Conservation (phyloP, 2,797 vertebrate species). For the Leptodactylus fallax region DNA sequence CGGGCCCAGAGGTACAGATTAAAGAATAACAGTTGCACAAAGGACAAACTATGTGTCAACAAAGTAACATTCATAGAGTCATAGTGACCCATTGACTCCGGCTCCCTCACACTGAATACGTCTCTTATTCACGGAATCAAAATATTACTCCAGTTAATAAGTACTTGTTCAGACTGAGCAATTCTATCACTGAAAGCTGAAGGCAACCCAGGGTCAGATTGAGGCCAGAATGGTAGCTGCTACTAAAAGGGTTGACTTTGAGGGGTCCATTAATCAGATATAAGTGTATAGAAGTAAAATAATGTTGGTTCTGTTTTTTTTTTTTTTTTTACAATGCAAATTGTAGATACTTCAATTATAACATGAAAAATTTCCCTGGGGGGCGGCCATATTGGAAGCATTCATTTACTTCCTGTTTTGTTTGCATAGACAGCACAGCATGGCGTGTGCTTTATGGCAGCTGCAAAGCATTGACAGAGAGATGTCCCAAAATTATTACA, state of each 20-base stretch:
- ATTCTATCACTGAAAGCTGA: neutral
- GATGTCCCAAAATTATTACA: neutral
- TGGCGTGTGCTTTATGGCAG: neutral
- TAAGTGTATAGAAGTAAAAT: neutral
- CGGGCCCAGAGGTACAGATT: conserved; percentile 14
- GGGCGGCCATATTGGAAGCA: neutral
- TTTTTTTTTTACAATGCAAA: neutral
- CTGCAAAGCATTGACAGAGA: neutral
- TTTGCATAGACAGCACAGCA: neutral
- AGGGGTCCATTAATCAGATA: neutral
- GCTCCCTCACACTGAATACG: conserved; percentile 17
- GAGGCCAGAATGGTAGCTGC: neutral
- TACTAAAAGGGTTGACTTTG: neutral
- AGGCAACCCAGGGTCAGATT: conserved; percentile 6
- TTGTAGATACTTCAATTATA: neutral
- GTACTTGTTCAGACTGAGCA: conserved; percentile 1
- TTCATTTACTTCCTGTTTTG: neutral
- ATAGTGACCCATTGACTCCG: conserved; percentile 19
- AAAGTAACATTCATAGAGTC: conserved; percentile 37
- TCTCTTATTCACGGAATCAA: conserved; percentile 33
- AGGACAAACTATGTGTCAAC: conserved; percentile 40
- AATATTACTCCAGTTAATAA: conserved; percentile 39
- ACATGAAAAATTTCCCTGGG: neutral
- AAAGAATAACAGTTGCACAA: conserved; percentile 34
- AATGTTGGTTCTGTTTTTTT: neutral